Conservation (phyloP, 2,797 vertebrate genomes). For the Melanotaenia pygmaea region DNA sequence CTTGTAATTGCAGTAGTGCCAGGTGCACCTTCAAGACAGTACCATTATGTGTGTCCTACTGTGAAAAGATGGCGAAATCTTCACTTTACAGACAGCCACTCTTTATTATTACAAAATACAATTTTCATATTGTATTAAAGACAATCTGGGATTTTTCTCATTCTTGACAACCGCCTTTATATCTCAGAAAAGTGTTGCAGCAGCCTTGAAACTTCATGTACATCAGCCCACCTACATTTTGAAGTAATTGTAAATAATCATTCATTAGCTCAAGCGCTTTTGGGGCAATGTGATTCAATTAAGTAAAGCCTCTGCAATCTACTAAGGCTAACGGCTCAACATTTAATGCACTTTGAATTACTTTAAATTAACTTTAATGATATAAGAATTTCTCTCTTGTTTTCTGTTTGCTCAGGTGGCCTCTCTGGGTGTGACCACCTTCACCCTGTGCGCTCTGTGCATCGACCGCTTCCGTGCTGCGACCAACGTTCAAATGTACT, state of each 20-base stretch:
- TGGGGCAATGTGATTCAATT: background rate
- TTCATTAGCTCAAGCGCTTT: background rate
- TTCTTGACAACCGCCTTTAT: constrained; percentile 12
- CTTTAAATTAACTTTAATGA: background rate
- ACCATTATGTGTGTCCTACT: constrained; percentile 21
- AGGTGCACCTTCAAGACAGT: constrained; percentile 21
- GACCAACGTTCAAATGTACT: constrained; percentile 99
- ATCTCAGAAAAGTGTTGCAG: background rate
- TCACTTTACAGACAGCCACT: constrained; percentile 5
- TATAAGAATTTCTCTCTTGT: background rate
- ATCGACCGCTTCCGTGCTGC: constrained; percentile 97
- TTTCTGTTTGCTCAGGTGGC: constrained; percentile 86
- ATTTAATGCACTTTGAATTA: background rate
- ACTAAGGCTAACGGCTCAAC: background rate
- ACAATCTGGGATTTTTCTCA: constrained; percentile 14
- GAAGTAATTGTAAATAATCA: constrained; percentile 25
- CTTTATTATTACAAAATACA: constrained; percentile 18
- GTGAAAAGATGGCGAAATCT: constrained; percentile 4
- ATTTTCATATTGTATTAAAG: background rate
- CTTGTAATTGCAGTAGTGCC: constrained; percentile 44
- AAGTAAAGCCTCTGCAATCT: background rate
- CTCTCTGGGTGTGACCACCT: constrained; percentile 95
- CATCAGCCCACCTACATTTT: constrained; percentile 27
- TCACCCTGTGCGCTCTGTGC: constrained; percentile 96
- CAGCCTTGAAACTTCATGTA: constrained; percentile 1